Base-by-base conservation (phyloP, 2,888 invertebrate species). In the Chironomus tentans region DNA sequence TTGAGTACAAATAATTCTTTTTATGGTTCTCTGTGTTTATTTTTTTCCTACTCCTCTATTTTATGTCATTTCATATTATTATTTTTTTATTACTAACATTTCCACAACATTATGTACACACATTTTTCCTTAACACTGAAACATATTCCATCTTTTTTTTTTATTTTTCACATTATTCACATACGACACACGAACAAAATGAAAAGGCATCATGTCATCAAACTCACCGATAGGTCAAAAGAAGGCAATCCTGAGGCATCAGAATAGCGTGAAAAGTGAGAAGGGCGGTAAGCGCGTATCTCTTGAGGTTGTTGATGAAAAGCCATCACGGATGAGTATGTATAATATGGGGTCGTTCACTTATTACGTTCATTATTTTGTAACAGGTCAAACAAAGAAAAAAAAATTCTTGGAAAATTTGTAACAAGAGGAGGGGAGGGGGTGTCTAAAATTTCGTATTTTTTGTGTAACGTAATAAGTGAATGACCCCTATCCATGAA, bases 231-330 rank as follows among this genome's bases (percentile, higher is more conserved):
- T 24, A 6, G 68, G 28, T n/a, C 74, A 65, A 15, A 74, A 74
- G 22, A 74, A 74, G 12, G 38, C 38, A 7, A 74, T 74, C 18
- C 15, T 74, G 46, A 65, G 18, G 15, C 61, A 74, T 48, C 74
- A 74, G 21, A 68, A n/a, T 10, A 74, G 74, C 22, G n/a, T 74
- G n/a, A 74, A 74, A 48, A 47, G 48, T 46, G 74, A 74, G 12
- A 74, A 74, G 22, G 21, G 62, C 4, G 12, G 22, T 2, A 74
- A 74, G 24, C 46, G 74, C 4, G 74, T 74, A 2, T 74, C 74
- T 4, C 21, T 74, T 13, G 74, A 74, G 21, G 74, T 74, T 48
- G 74, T 74, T 13, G 62, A 74, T 48, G 74, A 74, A 13, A 74
- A 46, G 15, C 21, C 68, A 47, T 15, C 12, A 2, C 46, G 15